These are phyloP conservation scores for Tolmerus cingulatus DNA, from an alignment of 2,888 invertebrate species.

Conservation along the genomic window DNA sequence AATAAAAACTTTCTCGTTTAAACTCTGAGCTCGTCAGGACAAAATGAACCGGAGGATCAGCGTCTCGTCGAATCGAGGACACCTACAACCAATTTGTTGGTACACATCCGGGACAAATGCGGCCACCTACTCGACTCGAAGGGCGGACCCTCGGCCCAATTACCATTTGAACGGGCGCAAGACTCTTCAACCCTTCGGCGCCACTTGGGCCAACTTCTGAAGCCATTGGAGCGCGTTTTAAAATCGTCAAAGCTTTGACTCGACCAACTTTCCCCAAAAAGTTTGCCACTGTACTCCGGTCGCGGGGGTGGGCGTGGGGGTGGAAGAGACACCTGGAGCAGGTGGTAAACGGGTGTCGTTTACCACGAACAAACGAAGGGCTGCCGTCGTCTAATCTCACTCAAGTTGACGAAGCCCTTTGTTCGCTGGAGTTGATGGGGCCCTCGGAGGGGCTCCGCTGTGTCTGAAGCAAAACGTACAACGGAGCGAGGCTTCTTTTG, in stretches of 20 bases:
- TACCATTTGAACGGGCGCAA: background rate
- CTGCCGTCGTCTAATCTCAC: background rate
- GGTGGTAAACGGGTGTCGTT: conserved; percentile 3
- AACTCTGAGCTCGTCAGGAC: background rate
- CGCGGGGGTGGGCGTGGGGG: too few species aligned
- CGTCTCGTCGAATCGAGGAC: background rate
- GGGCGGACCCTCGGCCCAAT: background rate
- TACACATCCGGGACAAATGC: background rate
- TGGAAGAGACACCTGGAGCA: background rate
- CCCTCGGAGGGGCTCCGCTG: background rate
- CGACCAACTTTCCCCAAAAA: background rate
- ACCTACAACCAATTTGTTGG: background rate
- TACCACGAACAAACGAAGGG: background rate
- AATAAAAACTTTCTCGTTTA: background rate
- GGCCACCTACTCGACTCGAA: background rate
- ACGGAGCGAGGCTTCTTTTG: background rate
- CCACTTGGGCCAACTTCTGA: background rate
- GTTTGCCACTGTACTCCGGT: background rate
- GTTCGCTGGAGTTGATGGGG: background rate
- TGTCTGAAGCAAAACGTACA: background rate
- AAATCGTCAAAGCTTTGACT: background rate
- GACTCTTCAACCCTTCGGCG: background rate
- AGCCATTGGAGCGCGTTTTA: background rate
- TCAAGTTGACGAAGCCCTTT: background rate
- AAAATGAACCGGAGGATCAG: background rate